phyloP scores from a whole-genome alignment of 1,140 invertebrate species.

The Pogonognathellus flavescens region DNA sequence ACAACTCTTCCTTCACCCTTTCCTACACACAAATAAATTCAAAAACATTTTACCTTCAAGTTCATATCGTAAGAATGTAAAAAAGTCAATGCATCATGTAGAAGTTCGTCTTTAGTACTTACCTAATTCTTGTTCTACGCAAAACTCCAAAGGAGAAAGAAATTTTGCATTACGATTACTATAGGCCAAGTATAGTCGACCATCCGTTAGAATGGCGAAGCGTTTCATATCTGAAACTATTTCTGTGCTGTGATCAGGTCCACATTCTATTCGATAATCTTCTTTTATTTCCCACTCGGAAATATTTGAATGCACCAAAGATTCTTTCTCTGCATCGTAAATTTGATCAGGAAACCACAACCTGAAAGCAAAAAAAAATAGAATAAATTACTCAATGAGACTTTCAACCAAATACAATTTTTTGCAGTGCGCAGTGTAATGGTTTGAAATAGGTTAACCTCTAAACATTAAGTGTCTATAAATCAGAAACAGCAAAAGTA shows the following conservation, averaged over 20 bases:
- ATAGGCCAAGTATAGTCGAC: conserved; percentile 55
- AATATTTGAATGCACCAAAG: conserved; percentile 43
- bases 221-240: conserved; percentile 57
- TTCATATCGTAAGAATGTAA: background rate
- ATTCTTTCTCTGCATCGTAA: conserved; percentile 36
- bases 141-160: conserved; percentile 59
- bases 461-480: background rate
- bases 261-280: conserved; percentile 51
- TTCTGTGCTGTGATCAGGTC: conserved; percentile 52
- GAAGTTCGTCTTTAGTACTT: background rate
- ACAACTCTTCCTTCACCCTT: conserved; percentile 57
- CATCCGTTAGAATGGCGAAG: conserved; percentile 61
- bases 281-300: conserved; percentile 58
- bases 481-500: too few relatives aligned
- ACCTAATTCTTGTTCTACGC: conserved; percentile 63
- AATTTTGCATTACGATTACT: conserved; percentile 39
- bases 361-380: conserved; percentile 49
- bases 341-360: conserved; percentile 61
- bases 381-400: background rate
- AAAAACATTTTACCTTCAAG: background rate
- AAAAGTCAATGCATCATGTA: background rate
- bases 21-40: background rate
- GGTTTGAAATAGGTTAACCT: too few relatives aligned
- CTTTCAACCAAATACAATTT: background rate
- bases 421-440: too few relatives aligned